Base-by-base conservation (phyloP, 2,888 invertebrate genomes). In the Drosophila fungiperda region DNA sequence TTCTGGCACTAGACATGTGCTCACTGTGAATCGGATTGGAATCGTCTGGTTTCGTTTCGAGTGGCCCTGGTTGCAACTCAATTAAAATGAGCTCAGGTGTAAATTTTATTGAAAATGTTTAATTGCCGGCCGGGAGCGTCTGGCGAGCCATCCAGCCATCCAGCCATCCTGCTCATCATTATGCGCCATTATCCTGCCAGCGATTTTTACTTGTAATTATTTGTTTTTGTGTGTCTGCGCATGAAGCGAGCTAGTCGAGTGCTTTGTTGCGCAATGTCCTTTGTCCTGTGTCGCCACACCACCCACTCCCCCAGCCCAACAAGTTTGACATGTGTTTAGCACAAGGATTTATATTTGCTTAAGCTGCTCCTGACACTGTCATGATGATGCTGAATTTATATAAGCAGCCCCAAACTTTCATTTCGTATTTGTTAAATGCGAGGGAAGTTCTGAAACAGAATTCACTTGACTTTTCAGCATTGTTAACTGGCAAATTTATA, bases 11-110 rank as follows among this genome's bases (percentile, higher is more conserved):
- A 80, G 81, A 80, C 78, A 67, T 53, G 76, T 76, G 60, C 79
- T 62, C 23, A 36, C 59, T 32, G 38, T 17, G 62, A 57, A 66
- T 76, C 71, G 77, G 49, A 66, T 42, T 67, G 70, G 49, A 45
- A 36, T 57, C 68, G 68, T 68, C 68, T 68, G 68, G 70, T 68
- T 65, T 71, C 74, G 73, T 67, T 77, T 80, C 83, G 67, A 85
- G 79, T 78, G 80, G 71, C 48, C 57, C 72, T 52, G 80, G 68
- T 55, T 60, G 81, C 90, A 87, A 89, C 91, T 90, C 90, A 92
- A 92, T 92, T 92, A 92, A 92, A 91, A 92, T 91, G 92, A 92
- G 92, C 93, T 92, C 92, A 92, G 93, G 92, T 92, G 92, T 92
- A 92, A 92, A 92, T 92, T 87, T 91, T 88, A 92, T 90, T 92